Evolutionary conservation across 2,113 vertebrate species (phyloP), one percentile per base, ranked within the genome.

Genomic region (Entelurus aequoreus): DNA sequence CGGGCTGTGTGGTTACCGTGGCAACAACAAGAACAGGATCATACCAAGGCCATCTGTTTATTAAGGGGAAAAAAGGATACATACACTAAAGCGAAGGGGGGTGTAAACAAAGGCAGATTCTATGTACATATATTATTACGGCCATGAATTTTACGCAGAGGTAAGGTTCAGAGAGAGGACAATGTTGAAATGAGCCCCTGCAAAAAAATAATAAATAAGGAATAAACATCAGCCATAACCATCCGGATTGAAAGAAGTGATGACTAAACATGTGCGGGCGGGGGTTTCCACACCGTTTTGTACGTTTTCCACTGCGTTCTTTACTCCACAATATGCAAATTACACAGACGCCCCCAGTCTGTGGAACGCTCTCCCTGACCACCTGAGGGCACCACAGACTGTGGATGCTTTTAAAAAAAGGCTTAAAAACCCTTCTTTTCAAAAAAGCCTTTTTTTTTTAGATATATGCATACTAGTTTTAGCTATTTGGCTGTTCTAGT

Each of bases 1-100:
- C 73, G 35, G 66, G 58, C 73, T 35, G 68, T 68, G 71, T 54
- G 74, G 89, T 88, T 79, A 62, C 87, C 84, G 82, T 70, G 74
- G 89, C 71, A 85, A 88, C 81, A 51, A 51, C 38, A 72, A 68
- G 61, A 73, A 66, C 66, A 74, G 66, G 67, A 75, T 82, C 63
- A 84, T 49, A 76, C 60, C 61, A 62, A 63, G 79, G 71, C 71
- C 66, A 79, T 79, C 72, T 83, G 73, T 74, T 76, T 77, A 82
- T 75, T 79, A 60, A 1, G 67, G 54, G 51, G 68, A 38, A 60
- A 60, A 59, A 44, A 1, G 6, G 40, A 62, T 3, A n/a, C 3
- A 69, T 50, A 61, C 12, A 37, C 71, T 9, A 9, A 46, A 46
- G 12, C 10, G 4, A 12, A 5, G 11, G 42, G 42, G 42, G 11